phyloP scores from a whole-genome alignment of 2,888 invertebrate genomes.

The Cryptosula pallasiana region DNA sequence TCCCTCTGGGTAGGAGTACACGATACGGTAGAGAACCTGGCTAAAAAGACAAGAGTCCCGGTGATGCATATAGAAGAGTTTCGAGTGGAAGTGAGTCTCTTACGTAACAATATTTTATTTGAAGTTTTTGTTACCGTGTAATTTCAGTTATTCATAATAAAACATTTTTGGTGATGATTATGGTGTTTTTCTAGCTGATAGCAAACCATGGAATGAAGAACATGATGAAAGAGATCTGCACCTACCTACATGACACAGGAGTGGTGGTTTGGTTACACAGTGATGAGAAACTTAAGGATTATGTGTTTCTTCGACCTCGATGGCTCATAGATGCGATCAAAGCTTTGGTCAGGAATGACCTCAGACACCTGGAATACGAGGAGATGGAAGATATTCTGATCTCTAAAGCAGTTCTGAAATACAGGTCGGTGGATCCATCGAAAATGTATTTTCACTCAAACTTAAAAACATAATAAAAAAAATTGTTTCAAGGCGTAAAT shows the following conservation, averaged over 20 bases:
- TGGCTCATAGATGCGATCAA: slow-evolving; percentile 46
- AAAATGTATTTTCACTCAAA: no score
- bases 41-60: slow-evolving; percentile 41
- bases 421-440: neutral
- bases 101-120: no score
- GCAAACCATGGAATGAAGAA: slow-evolving; percentile 46
- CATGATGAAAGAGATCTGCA: slow-evolving; percentile 40
- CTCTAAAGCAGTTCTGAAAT: neutral
- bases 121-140: no score
- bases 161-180: no score
- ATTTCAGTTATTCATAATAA: no score
- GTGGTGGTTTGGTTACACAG: slow-evolving; percentile 39
- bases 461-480: no score
- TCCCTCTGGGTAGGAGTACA: slow-evolving; percentile 50
- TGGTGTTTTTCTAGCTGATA: slow-evolving; percentile 27
- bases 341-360: slow-evolving; percentile 39
- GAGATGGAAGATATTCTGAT: slow-evolving; percentile 31
- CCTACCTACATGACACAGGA: slow-evolving; percentile 48
- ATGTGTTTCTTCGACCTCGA: slow-evolving; percentile 43
- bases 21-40: slow-evolving; percentile 42
- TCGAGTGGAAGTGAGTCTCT: slow-evolving; percentile 36
- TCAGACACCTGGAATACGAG: slow-evolving; percentile 33
- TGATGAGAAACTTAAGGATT: slow-evolving; percentile 34
- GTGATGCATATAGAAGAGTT: slow-evolving; percentile 41
- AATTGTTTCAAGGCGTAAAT: no score